Evolutionary conservation across 2,888 invertebrate species (phyloP), one percentile per base, ranked within the genome.

Genomic region (Meteorus cinctellus): DNA sequence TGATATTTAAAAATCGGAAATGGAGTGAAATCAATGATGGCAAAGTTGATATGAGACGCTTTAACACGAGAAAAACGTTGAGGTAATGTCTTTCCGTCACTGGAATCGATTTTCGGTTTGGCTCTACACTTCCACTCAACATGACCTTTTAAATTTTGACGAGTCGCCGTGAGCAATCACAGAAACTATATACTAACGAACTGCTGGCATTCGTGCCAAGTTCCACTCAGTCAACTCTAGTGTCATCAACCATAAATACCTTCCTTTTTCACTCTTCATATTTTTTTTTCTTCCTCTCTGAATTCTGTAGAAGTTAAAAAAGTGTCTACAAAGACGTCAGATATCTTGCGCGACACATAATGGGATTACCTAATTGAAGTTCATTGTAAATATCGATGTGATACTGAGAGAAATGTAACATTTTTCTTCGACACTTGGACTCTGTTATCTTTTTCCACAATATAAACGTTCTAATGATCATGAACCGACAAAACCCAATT

Each of bases 211-310:
- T 62, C 60, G 45, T 71, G 71, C 71, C 60, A 71, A 71, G 59
- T 71, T 62, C 71, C 71, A 71, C 62, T 71, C 62, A 60, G 45
- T 45, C 71, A 41, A 71, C 36, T 71, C 62, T 34, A 60, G 68
- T 27, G 71, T 62, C 45, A 41, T 70, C 60, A 60, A 60, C 41
- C 60, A 45, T 70, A 41, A 71, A 71, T 71, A 48, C n/a, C n/a
- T n/a, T n/a, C 4, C 6, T 48, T 48, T 48, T 48, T 48, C n/a
- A 12, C 41, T 12, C 41, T 12, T 41, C 41, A 41, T 48, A n/a
- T 48, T 48, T n/a, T 45, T 45, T 48, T 48, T 48, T 48, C 6
- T 48, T 48, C 0, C n/a, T 2, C 12, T 12, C 4, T 12, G 2
- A 12, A 41, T 41, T 41, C 41, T 41, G 8, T 41, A 12, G 12